Evolutionary conservation across 2,797 vertebrate species (phyloP).

Genomic region (Pangasius mekongensis): DNA sequence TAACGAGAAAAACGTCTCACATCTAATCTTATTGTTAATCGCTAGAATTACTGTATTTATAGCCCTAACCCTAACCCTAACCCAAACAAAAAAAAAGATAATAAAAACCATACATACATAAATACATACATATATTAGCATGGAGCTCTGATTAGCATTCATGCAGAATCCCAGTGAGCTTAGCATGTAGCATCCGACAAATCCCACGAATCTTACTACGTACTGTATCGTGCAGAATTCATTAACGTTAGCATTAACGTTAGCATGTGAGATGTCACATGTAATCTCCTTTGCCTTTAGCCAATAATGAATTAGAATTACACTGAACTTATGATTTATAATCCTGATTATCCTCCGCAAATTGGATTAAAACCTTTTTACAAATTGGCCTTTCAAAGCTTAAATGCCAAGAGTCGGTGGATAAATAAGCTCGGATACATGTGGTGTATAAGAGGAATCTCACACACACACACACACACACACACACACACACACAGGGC

Average conservation of each 20-base stretch:
- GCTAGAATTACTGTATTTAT: not conserved
- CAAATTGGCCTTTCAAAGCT: slow-evolving; percentile 5
- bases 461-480: slow-evolving; percentile 1
- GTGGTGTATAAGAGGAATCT: not conserved
- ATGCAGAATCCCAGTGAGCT: not conserved
- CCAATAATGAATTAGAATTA: slow-evolving; percentile 10
- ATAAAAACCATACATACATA: not conserved
- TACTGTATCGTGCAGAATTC: not conserved
- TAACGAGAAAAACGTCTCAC: no score
- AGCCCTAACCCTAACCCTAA: no score
- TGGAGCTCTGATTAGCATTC: not conserved
- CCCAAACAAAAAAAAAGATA: not conserved
- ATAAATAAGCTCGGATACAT: slow-evolving; percentile 1
- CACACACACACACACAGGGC: not conserved
- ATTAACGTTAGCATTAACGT: not conserved
- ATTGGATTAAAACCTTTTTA: slow-evolving; percentile 22
- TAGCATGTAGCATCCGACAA: not conserved
- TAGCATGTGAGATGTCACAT: not conserved
- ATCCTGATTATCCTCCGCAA: slow-evolving; percentile 9
- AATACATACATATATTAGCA: not conserved
- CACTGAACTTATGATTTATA: slow-evolving; percentile 4
- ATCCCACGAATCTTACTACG: not conserved
- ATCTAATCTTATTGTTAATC: no score
- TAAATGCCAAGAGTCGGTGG: slow-evolving; percentile 28
- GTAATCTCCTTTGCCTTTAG: slow-evolving; percentile 17